phyloP scores from a whole-genome alignment of 2,113 vertebrate genomes.

The Sapajus apella region DNA sequence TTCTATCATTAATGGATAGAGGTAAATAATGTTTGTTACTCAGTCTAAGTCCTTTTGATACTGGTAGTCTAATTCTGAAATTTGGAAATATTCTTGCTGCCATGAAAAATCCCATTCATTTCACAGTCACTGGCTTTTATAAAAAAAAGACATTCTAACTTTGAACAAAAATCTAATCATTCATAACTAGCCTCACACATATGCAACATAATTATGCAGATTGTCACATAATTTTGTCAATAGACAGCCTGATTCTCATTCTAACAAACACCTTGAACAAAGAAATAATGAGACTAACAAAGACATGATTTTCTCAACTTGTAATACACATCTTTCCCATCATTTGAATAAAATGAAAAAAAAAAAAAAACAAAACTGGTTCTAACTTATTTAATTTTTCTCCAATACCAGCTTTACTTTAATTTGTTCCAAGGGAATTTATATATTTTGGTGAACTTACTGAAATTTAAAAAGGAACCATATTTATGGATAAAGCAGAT shows the following conservation, averaged over 20 bases:
- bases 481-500: conserved; percentile 66
- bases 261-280: conserved; percentile 62
- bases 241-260: conserved; percentile 54
- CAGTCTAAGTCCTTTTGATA: background rate
- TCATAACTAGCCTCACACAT: conserved; percentile 61
- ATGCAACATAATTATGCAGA: conserved; percentile 41
- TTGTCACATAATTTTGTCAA: conserved; percentile 62
- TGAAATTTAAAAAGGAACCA: conserved; percentile 50
- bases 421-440: conserved; percentile 26
- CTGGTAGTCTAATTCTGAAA: conserved; percentile 36
- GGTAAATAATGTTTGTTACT: conserved; percentile 56
- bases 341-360: conserved; percentile 40
- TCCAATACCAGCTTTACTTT: background rate
- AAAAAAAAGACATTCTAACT: conserved; percentile 53
- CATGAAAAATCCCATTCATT: conserved; percentile 52
- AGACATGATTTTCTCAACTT: conserved; percentile 47
- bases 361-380: conserved; percentile 23
- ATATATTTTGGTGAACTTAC: conserved; percentile 52
- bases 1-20: conserved; percentile 52
- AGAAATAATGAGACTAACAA: conserved; percentile 59
- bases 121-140: conserved; percentile 15
- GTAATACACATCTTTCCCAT: background rate
- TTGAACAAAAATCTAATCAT: conserved; percentile 45
- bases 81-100: conserved; percentile 42
- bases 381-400: conserved; percentile 42